phyloP scores from a whole-genome alignment of 2,888 invertebrate genomes.

The Hymenopus coronatus region DNA sequence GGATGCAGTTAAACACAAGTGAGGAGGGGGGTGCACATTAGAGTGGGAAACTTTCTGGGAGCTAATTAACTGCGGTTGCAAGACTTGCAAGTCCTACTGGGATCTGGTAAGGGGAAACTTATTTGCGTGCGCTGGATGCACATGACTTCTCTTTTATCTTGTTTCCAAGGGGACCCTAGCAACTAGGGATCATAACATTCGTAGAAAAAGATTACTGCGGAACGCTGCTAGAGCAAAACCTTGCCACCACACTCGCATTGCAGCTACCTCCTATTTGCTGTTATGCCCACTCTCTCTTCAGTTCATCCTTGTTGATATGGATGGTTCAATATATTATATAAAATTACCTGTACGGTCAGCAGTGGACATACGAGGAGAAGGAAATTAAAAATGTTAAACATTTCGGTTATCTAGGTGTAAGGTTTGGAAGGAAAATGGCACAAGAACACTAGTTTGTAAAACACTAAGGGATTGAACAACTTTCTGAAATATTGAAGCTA shows the following conservation, averaged over 20 bases:
- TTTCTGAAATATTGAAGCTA: too few relatives aligned
- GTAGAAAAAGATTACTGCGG: neutral
- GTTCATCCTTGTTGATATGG: too few relatives aligned
- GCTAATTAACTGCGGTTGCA: constrained; percentile 18
- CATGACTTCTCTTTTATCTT: neutral
- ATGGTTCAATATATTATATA: too few relatives aligned
- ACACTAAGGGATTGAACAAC: too few relatives aligned
- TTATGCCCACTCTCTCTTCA: too few relatives aligned
- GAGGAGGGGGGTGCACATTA: neutral
- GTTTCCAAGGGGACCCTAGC: neutral
- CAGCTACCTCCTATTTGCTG: neutral
- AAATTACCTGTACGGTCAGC: too few relatives aligned
- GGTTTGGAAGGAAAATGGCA: too few relatives aligned
- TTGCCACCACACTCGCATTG: too few relatives aligned
- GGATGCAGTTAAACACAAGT: neutral
- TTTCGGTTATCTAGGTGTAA: too few relatives aligned
- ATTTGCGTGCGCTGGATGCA: neutral
- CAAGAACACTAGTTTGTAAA: too few relatives aligned
- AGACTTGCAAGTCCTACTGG: neutral
- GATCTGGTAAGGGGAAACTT: neutral
- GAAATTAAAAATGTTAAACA: too few relatives aligned
- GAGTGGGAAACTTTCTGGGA: constrained; percentile 3
- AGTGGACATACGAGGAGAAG: too few relatives aligned
- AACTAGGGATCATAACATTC: neutral
- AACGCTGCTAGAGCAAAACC: neutral